Conservation (phyloP, 2,797 vertebrate genomes). For the Gephyroberyx darwinii region DNA sequence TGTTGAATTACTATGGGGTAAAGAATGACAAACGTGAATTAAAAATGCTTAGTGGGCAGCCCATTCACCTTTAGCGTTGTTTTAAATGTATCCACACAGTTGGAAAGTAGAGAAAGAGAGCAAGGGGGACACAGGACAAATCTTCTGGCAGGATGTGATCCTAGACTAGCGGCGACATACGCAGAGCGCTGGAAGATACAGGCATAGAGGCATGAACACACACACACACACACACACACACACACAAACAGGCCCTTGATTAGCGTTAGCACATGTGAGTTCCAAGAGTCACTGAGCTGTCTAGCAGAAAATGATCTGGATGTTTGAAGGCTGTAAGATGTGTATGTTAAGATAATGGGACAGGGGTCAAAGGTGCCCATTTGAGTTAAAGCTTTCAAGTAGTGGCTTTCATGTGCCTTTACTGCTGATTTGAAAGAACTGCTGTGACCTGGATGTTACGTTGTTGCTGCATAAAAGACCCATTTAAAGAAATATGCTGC, state of each 20-base stretch:
- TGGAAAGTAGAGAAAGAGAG: too few species aligned
- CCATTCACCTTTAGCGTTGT: too few species aligned
- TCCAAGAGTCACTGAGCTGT: not conserved
- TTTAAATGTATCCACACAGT: too few species aligned
- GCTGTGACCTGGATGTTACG: constrained; percentile 38
- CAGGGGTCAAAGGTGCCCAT: constrained; percentile 5
- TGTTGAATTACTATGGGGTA: not conserved
- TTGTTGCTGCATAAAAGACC: constrained; percentile 30
- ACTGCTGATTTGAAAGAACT: constrained; percentile 20
- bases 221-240: constrained; percentile 23
- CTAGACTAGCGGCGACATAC: too few species aligned
- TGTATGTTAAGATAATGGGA: not conserved
- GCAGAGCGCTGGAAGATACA: not conserved
- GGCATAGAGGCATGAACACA: constrained; percentile 1
- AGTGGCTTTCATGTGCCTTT: constrained; percentile 1
- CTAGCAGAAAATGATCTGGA: not conserved
- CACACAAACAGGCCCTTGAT: constrained; percentile 5
- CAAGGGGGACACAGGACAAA: too few species aligned
- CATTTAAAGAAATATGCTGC: constrained; percentile 40
- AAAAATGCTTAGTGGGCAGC: too few species aligned
- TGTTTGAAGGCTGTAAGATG: not conserved
- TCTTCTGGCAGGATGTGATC: too few species aligned
- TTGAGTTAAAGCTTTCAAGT: not conserved
- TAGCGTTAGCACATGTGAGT: not conserved
- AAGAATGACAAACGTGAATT: too few species aligned